A percentile compares a stretch with the other conserved stretches of the same genome.
phyloP scores from a whole-genome alignment of 2,113 vertebrate genomes.

The Caretta caretta region DNA sequence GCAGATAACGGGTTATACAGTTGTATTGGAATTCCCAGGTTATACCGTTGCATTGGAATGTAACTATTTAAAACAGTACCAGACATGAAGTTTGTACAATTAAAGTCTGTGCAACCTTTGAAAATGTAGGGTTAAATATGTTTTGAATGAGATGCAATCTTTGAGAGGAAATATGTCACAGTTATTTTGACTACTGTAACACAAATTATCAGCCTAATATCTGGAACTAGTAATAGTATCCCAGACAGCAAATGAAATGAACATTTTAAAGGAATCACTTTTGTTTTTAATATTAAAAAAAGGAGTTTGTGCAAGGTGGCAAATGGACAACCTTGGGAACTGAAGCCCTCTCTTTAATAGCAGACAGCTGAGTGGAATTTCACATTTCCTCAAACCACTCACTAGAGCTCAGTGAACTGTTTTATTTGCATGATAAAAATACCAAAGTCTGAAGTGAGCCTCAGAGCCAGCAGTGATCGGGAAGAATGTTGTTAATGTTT shows the following conservation, averaged over 20 bases:
- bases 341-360: not conserved
- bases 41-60: conserved; percentile 50
- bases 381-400: conserved; percentile 24
- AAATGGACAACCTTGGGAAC: conserved; percentile 46
- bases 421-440: conserved; percentile 32
- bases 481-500: not conserved
- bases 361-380: conserved; percentile 27
- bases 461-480: conserved; percentile 2
- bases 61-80: conserved; percentile 36
- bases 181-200: conserved; percentile 70
- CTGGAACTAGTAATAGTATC: conserved; percentile 69
- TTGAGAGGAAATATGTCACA: conserved; percentile 65
- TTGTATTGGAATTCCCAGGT: conserved; percentile 60
- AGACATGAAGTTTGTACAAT: conserved; percentile 29
- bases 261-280: conserved; percentile 28
- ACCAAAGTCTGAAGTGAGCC: not conserved
- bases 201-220: conserved; percentile 67
- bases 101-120: conserved; percentile 18
- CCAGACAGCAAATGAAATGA: conserved; percentile 47
- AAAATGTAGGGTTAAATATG: conserved; percentile 50
- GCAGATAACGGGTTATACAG: conserved; percentile 55
- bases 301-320: conserved; percentile 38
- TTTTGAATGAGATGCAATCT: conserved; percentile 57
- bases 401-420: conserved; percentile 28
- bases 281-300: conserved; percentile 54